Evolutionary conservation across 2,113 vertebrate genomes (phyloP).

Genomic region (Penelope pileata): DNA sequence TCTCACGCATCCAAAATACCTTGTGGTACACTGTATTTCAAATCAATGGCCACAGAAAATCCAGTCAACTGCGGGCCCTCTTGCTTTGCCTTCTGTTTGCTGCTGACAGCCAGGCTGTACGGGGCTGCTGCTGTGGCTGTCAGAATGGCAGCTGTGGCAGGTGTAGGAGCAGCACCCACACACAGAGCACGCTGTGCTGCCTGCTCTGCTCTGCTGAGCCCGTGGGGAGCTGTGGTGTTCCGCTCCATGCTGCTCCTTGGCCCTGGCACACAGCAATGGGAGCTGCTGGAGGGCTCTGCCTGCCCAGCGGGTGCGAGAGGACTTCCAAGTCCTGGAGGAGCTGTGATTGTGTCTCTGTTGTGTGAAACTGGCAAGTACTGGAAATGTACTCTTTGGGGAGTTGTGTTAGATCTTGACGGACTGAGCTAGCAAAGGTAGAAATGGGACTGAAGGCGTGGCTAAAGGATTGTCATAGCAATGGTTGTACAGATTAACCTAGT

Average conservation of each 20-base stretch:
- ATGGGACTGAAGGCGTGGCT: conserved; percentile 1
- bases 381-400: not conserved
- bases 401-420: not conserved
- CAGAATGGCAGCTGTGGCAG: not conserved
- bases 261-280: not conserved
- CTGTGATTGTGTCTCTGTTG: not conserved
- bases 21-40: not conserved
- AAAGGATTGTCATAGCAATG: not conserved
- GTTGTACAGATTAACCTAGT: conserved; percentile 9
- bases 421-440: not conserved
- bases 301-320: rapidly evolving
- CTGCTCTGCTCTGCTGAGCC: not conserved
- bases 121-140: not conserved
- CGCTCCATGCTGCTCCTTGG: rapidly evolving
- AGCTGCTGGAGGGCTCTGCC: not conserved
- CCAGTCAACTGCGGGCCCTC: not conserved
- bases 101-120: not conserved
- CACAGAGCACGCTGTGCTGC: not conserved
- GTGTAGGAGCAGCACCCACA: rapidly evolving
- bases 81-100: not conserved
- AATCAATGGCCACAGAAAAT: not conserved
- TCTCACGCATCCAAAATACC: not conserved
- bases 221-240: rapidly evolving
- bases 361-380: not conserved
- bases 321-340: not conserved